Base-by-base conservation (phyloP, 2,113 vertebrate species). In the Grallaria varia region DNA sequence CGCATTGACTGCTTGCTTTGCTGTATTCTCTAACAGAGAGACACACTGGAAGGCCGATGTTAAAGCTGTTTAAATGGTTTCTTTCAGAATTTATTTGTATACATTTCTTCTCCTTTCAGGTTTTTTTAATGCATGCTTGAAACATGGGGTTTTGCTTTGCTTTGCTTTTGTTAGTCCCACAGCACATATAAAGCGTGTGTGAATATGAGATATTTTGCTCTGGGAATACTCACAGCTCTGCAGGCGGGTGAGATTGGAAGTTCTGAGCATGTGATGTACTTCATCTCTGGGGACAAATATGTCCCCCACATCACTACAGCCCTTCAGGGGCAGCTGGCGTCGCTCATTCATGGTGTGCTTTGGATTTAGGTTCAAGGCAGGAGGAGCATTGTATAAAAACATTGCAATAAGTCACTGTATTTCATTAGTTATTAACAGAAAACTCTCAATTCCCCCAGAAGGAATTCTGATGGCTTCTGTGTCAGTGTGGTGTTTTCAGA, bases 351-450 rank as follows among this genome's bases (percentile, higher is more conserved):
- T 47, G 77, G 37, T 74, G 64, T 45, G 62, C 76, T 45, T 89
- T 73, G 45, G 73, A 91, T 91, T 91, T 85, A 39, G 28, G 67
- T 94, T 95, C 88, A 91, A 81, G 93, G 89, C 42, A 89, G 74
- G 76, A 92, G 37, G n/a, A 85, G 19, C 24, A 24, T 14, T 69
- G 84, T 82, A 76, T 59, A 91, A 84, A 83, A 89, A 72, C 47
- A 72, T 59, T 92, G 85, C 87, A 87, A 2, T 85, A 97, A 97
- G 85, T 95, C 84, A 39, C 68, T 84, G 75, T 42, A 86, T 74
- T 96, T 86, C 94, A 89, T 95, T 95, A 93, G 68, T 87, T 96
- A 85, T 88, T 97, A 97, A 90, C 89, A 64, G 31, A 94, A 78
- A 95, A 72, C 18, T 96, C 92, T 75, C 84, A 95, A 52, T 83